phyloP scores from a whole-genome alignment of 2,797 vertebrate species.

The Moxostoma hubbsi region DNA sequence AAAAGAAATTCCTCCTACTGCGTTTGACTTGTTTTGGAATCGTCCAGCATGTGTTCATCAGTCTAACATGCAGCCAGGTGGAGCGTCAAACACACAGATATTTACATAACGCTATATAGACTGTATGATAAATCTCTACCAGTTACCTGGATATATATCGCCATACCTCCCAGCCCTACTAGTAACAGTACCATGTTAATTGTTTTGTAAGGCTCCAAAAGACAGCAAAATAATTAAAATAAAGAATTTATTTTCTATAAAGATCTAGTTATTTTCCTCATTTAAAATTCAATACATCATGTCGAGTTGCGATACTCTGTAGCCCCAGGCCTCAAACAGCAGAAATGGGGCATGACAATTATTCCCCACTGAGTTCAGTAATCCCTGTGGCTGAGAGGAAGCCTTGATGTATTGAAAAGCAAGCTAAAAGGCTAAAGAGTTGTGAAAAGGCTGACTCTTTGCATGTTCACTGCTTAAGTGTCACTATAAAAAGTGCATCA shows the following conservation, averaged over 20 bases:
- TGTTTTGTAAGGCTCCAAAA: background rate
- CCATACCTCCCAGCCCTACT: no score
- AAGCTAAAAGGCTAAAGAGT: slow-evolving; percentile 34
- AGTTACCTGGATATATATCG: no score
- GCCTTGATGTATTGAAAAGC: slow-evolving; percentile 33
- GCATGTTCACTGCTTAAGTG: slow-evolving; percentile 32
- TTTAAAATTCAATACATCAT: slow-evolving; percentile 21
- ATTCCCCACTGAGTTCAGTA: slow-evolving; percentile 29
- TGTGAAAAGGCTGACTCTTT: slow-evolving; percentile 36
- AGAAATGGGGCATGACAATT: slow-evolving; percentile 30
- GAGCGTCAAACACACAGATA: no score
- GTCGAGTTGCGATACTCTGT: slow-evolving; percentile 1
- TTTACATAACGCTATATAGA: no score
- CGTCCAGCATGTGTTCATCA: no score
- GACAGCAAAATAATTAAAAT: background rate
- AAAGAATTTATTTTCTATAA: background rate
- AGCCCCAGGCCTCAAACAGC: slow-evolving; percentile 23
- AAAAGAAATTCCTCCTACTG: no score
- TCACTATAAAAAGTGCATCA: slow-evolving; percentile 46
- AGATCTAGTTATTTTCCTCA: background rate
- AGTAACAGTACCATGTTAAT: background rate
- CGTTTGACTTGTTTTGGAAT: no score
- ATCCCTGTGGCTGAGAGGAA: slow-evolving; percentile 41
- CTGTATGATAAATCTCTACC: no score
- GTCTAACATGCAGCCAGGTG: no score